These are phyloP conservation scores for Forbesichthys papilliferus DNA, from an alignment of 2,113 vertebrate genomes.

Conservation along the genomic window DNA sequence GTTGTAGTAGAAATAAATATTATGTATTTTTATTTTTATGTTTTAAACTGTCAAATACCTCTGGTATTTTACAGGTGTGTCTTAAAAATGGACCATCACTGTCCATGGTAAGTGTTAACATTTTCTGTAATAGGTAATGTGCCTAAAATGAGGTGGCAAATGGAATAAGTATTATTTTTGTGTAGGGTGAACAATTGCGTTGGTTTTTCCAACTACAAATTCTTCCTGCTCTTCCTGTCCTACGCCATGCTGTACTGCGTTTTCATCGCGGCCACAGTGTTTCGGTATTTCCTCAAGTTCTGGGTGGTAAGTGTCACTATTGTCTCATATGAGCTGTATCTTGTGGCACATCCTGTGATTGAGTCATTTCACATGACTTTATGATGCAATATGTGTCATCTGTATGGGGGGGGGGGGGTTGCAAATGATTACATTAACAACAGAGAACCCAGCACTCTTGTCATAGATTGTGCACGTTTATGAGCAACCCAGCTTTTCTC, in stretches of 20 bases:
- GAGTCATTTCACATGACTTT: background rate
- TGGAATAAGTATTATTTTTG: slow-evolving; percentile 35
- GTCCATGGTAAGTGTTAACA: slow-evolving; percentile 86
- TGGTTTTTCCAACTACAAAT: slow-evolving; percentile 99
- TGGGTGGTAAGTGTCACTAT: slow-evolving; percentile 88
- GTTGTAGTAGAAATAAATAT: background rate
- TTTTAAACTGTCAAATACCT: background rate
- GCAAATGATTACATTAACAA: background rate
- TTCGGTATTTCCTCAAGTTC: slow-evolving; percentile 96
- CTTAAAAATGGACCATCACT: slow-evolving; percentile 99
- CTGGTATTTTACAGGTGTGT: slow-evolving; percentile 82
- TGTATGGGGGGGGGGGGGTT: too few relatives aligned
- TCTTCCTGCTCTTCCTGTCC: slow-evolving; percentile 94
- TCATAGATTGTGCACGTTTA: background rate
- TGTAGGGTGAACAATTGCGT: slow-evolving; percentile 98
- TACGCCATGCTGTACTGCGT: slow-evolving; percentile 95
- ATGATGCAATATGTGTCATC: background rate
- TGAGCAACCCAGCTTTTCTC: slow-evolving; percentile 7
- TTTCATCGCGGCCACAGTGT: slow-evolving; percentile 90
- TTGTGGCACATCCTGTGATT: background rate
- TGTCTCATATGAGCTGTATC: background rate
- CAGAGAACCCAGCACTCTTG: background rate
- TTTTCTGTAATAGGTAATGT: background rate
- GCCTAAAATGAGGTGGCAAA: background rate
- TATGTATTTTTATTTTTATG: background rate